Percentiles rank a stretch among this genome's conserved stretches.
These are phyloP conservation scores for Otus sunia DNA, from an alignment of 2,113 vertebrate species.

Conservation along the genomic window DNA sequence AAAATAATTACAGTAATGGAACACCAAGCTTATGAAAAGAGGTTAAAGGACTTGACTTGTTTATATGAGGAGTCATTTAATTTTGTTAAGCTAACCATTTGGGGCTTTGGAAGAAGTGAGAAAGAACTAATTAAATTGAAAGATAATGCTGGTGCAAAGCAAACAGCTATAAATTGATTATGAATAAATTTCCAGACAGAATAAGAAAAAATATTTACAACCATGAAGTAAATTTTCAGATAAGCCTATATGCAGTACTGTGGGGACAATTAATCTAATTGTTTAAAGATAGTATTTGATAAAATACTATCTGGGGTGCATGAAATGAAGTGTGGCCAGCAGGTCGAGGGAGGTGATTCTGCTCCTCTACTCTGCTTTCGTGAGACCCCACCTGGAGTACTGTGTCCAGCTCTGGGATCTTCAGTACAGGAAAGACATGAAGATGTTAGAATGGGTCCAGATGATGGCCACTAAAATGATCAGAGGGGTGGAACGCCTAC, in stretches of 20 bases:
- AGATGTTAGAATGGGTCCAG: background rate
- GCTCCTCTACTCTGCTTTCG: background rate
- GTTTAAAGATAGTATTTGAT: background rate
- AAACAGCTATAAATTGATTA: background rate
- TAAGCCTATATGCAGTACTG: background rate
- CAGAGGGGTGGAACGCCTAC: background rate
- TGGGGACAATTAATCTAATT: background rate
- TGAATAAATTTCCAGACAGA: background rate
- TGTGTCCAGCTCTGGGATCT: rapidly evolving
- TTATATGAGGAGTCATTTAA: slow-evolving; percentile 5
- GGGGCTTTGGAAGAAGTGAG: background rate
- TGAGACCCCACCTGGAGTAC: background rate
- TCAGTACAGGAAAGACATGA: background rate
- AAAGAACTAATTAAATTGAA: slow-evolving; percentile 20
- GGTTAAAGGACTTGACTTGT: slow-evolving; percentile 15
- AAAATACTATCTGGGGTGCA: background rate
- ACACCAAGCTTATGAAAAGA: background rate
- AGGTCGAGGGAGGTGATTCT: background rate
- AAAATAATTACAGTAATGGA: slow-evolving; percentile 35
- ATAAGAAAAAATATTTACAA: background rate
- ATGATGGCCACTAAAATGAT: background rate
- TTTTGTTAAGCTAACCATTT: background rate
- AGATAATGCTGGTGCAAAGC: background rate
- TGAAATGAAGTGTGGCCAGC: background rate
- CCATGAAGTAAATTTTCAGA: background rate